phyloP scores from a whole-genome alignment of 2,888 invertebrate species.

The Scrobipalpa atriplicella region DNA sequence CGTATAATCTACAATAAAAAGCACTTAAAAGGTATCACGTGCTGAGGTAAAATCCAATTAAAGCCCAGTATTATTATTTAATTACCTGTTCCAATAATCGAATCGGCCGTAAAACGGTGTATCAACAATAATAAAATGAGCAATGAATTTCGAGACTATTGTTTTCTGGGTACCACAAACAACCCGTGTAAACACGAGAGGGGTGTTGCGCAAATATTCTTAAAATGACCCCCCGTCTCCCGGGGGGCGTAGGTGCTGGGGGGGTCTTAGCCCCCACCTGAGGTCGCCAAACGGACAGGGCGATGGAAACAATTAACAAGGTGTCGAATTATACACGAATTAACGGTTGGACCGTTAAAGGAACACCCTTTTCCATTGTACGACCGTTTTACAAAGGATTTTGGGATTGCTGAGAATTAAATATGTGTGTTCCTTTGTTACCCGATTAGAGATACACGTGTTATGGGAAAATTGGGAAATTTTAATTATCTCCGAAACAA shows the following conservation, averaged over 20 bases:
- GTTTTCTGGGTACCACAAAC: conserved; percentile 82
- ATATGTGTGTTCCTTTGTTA: conserved; percentile 78
- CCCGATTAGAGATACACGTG: conserved; percentile 58
- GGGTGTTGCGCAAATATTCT: conserved; percentile 80
- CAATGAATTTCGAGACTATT: conserved; percentile 82
- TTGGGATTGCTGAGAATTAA: conserved; percentile 80
- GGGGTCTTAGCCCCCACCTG: conserved; percentile 58
- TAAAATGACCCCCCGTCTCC: conserved; percentile 76
- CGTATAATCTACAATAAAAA: conserved; percentile 45
- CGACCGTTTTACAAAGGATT: conserved; percentile 76
- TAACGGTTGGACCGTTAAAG: conserved; percentile 79
- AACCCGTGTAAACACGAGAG: conserved; percentile 76
- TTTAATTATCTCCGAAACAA: conserved; percentile 49
- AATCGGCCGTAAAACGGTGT: conserved; percentile 80
- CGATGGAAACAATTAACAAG: conserved; percentile 82
- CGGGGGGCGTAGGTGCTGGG: conserved; percentile 58
- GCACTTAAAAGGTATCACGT: conserved; percentile 59
- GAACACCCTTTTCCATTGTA: conserved; percentile 81
- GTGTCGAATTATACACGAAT: conserved; percentile 83
- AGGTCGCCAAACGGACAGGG: conserved; percentile 80
- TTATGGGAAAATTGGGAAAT: conserved; percentile 50
- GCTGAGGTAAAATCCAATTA: conserved; percentile 79
- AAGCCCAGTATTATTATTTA: conserved; percentile 81
- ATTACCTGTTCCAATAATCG: conserved; percentile 81
- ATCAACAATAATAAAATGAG: conserved; percentile 83